phyloP scores from a whole-genome alignment of 2,797 vertebrate genomes.

The Hippoglossus hippoglossus region DNA sequence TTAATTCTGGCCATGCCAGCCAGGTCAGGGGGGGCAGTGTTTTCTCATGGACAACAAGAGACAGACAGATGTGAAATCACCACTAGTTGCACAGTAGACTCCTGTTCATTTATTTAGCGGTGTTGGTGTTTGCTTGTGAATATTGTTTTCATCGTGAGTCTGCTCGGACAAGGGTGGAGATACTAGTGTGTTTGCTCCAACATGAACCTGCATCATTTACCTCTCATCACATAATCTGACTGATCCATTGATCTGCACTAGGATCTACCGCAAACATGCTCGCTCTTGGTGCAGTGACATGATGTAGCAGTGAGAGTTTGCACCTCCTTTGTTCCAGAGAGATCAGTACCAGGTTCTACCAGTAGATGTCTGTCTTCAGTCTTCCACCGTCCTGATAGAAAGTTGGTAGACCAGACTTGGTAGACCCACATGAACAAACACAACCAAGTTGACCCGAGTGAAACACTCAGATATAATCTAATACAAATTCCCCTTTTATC shows the following conservation, averaged over 20 bases:
- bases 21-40: slow-evolving; percentile 77
- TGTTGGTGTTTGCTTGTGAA: not conserved
- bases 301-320: slow-evolving; percentile 46
- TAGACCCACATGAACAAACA: slow-evolving; percentile 14
- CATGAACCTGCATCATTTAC: not conserved
- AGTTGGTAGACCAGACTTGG: slow-evolving; percentile 12
- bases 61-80: slow-evolving; percentile 40
- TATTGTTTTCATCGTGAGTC: not conserved
- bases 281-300: slow-evolving; percentile 3
- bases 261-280: slow-evolving; percentile 4
- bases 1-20: slow-evolving; percentile 79
- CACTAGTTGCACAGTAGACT: slow-evolving; percentile 13
- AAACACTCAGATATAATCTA: slow-evolving; percentile 1
- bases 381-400: slow-evolving; percentile 32
- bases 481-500: slow-evolving; percentile 8
- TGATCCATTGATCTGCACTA: too few species aligned
- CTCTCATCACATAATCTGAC: too few species aligned
- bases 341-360: slow-evolving; percentile 69
- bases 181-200: not conserved
- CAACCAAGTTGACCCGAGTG: slow-evolving; percentile 3
- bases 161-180: not conserved
- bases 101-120: not conserved
- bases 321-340: slow-evolving; percentile 43
- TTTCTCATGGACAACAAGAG: slow-evolving; percentile 82
- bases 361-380: slow-evolving; percentile 80